Percentiles rank a stretch among this genome's conserved stretches.
Conservation (phyloP, 2,797 vertebrate genomes). For the Parauchenoglanis punctatus region DNA sequence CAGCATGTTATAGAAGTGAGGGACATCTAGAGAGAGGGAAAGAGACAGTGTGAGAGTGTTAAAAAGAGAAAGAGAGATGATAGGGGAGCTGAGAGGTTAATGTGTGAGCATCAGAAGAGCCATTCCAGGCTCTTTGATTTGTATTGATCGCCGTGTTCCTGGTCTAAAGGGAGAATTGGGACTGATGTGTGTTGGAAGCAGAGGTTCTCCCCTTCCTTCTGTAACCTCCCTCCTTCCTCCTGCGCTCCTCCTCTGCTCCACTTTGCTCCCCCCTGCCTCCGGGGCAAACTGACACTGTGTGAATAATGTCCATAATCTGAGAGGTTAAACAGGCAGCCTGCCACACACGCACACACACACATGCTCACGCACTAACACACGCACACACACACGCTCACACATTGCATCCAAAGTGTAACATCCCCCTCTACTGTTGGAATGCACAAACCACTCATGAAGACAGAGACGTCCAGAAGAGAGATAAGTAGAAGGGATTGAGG, state of each 20-base stretch:
- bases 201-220: slow-evolving; percentile 35
- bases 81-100: slow-evolving; percentile 60
- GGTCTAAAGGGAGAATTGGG: slow-evolving; percentile 44
- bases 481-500: background rate
- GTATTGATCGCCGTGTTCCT: slow-evolving; percentile 74
- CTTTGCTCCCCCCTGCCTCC: slow-evolving; percentile 12
- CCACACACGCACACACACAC: slow-evolving; percentile 16
- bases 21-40: slow-evolving; percentile 52
- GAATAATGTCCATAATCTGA: slow-evolving; percentile 59
- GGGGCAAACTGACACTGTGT: slow-evolving; percentile 39
- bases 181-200: slow-evolving; percentile 25
- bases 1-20: slow-evolving; percentile 58
- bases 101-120: slow-evolving; percentile 70
- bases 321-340: slow-evolving; percentile 58
- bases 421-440: slow-evolving; percentile 65
- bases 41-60: slow-evolving; percentile 34
- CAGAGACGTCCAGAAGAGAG: slow-evolving; percentile 29
- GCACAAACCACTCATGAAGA: slow-evolving; percentile 18
- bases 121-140: slow-evolving; percentile 78
- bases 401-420: slow-evolving; percentile 55
- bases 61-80: slow-evolving; percentile 53
- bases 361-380: slow-evolving; percentile 25
- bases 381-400: background rate
- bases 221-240: slow-evolving; percentile 28
- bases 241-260: slow-evolving; percentile 8